Evolutionary conservation across 2,888 invertebrate species (phyloP).

Genomic region (Corbicula japonica): DNA sequence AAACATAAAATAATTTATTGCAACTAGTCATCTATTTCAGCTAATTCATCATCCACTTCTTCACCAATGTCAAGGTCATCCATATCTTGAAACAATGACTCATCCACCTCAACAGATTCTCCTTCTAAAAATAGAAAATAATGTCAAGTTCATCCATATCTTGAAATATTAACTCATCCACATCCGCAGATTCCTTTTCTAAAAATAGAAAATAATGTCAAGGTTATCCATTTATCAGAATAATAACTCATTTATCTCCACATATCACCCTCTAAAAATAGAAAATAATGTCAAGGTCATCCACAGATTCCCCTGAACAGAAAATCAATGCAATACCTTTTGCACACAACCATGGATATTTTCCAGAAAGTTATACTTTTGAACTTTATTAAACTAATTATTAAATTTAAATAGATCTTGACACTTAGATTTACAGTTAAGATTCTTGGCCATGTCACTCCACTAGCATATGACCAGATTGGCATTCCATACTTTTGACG

Average conservation of each 20-base stretch:
- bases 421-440: too few species aligned
- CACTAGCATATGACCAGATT: too few species aligned
- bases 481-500: too few species aligned
- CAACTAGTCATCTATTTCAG: constrained; percentile 53
- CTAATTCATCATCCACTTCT: constrained; percentile 75
- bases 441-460: too few species aligned
- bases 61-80: constrained; percentile 85
- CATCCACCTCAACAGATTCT: constrained; percentile 85
- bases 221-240: constrained; percentile 86
- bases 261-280: constrained; percentile 80
- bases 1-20: constrained; percentile 41
- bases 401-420: too few species aligned
- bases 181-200: constrained; percentile 84
- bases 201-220: constrained; percentile 73
- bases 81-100: constrained; percentile 86
- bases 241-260: constrained; percentile 86
- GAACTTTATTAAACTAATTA: too few species aligned
- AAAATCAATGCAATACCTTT: too few species aligned
- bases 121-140: constrained; percentile 74
- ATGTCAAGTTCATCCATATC: constrained; percentile 86
- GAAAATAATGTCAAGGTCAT: constrained; percentile 81
- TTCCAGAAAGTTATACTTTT: too few species aligned
- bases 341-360: too few species aligned
- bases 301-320: too few species aligned
- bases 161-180: constrained; percentile 86